phyloP scores from a whole-genome alignment of 2,113 vertebrate genomes.

The Pycnonotus jocosus region DNA sequence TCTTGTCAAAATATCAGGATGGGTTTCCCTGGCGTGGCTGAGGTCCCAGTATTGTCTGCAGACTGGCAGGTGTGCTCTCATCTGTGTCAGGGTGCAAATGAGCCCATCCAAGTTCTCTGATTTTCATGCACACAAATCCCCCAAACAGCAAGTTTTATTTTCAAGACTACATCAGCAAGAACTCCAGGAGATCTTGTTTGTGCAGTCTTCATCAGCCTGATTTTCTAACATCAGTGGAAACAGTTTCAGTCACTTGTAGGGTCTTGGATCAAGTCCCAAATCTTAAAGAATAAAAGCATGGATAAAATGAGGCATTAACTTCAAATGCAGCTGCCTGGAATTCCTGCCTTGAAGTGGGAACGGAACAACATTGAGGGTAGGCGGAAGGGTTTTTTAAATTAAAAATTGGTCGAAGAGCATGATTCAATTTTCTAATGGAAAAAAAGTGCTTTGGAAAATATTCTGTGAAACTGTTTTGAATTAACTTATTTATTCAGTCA shows the following conservation, averaged over 20 bases:
- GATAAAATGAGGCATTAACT: conserved; percentile 9
- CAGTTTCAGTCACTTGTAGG: neutral
- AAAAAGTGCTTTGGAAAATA: neutral
- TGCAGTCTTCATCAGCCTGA: neutral
- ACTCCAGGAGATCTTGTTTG: neutral
- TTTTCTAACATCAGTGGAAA: neutral
- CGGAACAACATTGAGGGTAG: neutral
- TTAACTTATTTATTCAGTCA: conserved; percentile 34
- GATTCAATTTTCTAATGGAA: conserved; percentile 3
- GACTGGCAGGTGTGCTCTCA: neutral
- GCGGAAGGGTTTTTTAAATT: neutral
- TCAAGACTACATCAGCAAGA: neutral
- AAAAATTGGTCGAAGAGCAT: neutral
- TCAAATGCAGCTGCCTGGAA: conserved; percentile 36
- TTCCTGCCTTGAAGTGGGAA: conserved; percentile 35
- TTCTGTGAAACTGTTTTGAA: conserved; percentile 19
- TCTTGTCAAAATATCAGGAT: neutral
- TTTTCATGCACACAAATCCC: neutral
- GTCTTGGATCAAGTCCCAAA: neutral
- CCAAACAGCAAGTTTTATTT: neutral
- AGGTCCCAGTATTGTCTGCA: neutral
- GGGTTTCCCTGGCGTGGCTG: neutral
- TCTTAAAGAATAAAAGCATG: conserved; percentile 9
- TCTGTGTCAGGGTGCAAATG: neutral
- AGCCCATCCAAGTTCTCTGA: neutral